Evolutionary conservation across 2,888 invertebrate species (phyloP).

Genomic region (Cryptocephalus primarius): DNA sequence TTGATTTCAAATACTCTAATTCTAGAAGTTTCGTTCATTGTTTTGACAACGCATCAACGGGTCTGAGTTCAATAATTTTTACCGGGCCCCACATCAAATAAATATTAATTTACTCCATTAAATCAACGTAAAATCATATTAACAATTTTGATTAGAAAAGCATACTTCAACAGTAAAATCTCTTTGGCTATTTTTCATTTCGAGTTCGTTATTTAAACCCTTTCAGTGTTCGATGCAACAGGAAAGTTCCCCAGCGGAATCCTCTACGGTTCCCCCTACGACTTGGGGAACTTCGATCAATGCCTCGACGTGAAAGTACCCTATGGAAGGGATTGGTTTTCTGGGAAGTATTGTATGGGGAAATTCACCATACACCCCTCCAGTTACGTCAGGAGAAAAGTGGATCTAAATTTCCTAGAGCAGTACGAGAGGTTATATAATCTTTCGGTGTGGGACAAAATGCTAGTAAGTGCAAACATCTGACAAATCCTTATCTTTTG

Average conservation of each 20-base stretch:
- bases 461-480: slow-evolving; percentile 15
- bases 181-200: slow-evolving; percentile 49
- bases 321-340: slow-evolving; percentile 27
- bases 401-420: slow-evolving; percentile 8
- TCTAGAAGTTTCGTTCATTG: too few relatives aligned
- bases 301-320: slow-evolving; percentile 39
- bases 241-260: slow-evolving; percentile 56
- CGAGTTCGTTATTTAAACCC: neutral
- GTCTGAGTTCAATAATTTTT: too few relatives aligned
- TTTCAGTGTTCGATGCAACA: slow-evolving; percentile 58
- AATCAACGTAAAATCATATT: too few relatives aligned
- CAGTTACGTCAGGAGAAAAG: slow-evolving; percentile 2
- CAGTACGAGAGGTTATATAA: slow-evolving; percentile 15
- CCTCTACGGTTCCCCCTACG: slow-evolving; percentile 53
- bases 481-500: neutral
- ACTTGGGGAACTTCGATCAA: slow-evolving; percentile 62
- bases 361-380: slow-evolving; percentile 34
- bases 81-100: too few relatives aligned
- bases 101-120: too few relatives aligned
- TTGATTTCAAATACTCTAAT: too few relatives aligned
- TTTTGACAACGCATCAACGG: too few relatives aligned
- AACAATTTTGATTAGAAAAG: slow-evolving; percentile 45
- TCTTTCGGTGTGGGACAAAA: slow-evolving; percentile 18
- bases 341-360: slow-evolving; percentile 54
- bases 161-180: slow-evolving; percentile 50